These are phyloP conservation scores for Mionectes macconnelli DNA, from an alignment of 2,113 vertebrate species.

Conservation along the genomic window DNA sequence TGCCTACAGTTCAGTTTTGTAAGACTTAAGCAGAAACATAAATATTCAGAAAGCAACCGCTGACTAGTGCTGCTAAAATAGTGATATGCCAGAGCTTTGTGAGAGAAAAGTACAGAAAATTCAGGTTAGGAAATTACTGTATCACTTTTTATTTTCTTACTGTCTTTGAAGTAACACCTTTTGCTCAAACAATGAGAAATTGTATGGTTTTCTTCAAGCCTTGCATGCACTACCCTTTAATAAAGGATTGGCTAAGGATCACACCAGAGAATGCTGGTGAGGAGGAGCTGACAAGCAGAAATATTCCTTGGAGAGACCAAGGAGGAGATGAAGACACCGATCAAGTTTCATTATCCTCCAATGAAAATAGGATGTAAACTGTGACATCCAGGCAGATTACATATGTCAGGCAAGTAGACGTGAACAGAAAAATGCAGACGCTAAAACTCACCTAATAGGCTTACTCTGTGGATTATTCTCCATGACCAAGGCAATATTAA, in stretches of 20 bases:
- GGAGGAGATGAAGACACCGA: slow-evolving; percentile 16
- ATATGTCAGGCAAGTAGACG: slow-evolving; percentile 47
- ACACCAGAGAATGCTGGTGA: not conserved
- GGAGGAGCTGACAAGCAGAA: not conserved
- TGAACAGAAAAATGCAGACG: slow-evolving; percentile 46
- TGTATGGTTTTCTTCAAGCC: not conserved
- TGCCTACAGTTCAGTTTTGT: slow-evolving; percentile 63
- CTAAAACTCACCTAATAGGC: slow-evolving; percentile 56
- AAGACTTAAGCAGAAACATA: slow-evolving; percentile 56
- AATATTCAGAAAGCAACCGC: slow-evolving; percentile 24
- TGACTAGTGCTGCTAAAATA: slow-evolving; percentile 42
- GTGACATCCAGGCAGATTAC: slow-evolving; percentile 53
- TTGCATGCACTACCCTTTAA: not conserved
- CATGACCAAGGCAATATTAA: slow-evolving; percentile 3
- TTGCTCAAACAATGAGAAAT: slow-evolving; percentile 20
- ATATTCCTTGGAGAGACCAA: not conserved
- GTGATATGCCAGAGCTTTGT: not conserved
- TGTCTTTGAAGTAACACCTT: not conserved
- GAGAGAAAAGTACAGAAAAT: slow-evolving; percentile 15
- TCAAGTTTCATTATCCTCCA: slow-evolving; percentile 36
- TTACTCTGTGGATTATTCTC: slow-evolving; percentile 48
- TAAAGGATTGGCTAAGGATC: not conserved
- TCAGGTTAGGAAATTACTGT: slow-evolving; percentile 37
- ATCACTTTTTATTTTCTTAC: not conserved
- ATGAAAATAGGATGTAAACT: slow-evolving; percentile 44